Evolutionary conservation across 2,888 invertebrate species (phyloP).

Genomic region (Acanthopleura granulata): DNA sequence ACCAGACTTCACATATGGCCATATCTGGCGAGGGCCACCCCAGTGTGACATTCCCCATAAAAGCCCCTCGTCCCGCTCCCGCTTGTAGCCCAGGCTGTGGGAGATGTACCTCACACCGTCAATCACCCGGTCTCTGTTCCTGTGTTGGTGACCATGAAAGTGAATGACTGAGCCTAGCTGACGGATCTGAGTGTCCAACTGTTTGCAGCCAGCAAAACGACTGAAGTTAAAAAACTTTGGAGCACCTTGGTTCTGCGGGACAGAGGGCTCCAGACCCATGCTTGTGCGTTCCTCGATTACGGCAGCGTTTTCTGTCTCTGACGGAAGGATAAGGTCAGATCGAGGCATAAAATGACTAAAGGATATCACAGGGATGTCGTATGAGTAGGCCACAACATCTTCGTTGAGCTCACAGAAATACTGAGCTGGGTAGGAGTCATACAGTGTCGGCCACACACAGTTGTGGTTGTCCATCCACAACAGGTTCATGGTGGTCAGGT

Average conservation of each 20-base stretch:
- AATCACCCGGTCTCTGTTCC: slow-evolving; percentile 38
- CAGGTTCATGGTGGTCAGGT: slow-evolving; percentile 18
- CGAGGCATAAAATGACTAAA: slow-evolving; percentile 46
- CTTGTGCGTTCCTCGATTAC: slow-evolving; percentile 29
- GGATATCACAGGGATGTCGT: slow-evolving; percentile 35
- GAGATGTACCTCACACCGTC: slow-evolving; percentile 41
- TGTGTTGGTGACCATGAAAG: slow-evolving; percentile 44
- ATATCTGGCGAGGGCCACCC: slow-evolving; percentile 46
- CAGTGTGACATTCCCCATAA: slow-evolving; percentile 76
- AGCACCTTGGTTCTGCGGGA: slow-evolving; percentile 21
- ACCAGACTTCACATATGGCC: slow-evolving; percentile 21
- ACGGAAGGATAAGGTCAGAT: slow-evolving; percentile 31
- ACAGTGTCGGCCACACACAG: slow-evolving; percentile 35
- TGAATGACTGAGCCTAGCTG: slow-evolving; percentile 34
- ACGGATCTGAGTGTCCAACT: slow-evolving; percentile 33
- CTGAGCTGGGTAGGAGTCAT: slow-evolving; percentile 26
- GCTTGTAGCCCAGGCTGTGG: slow-evolving; percentile 39
- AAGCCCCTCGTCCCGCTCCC: slow-evolving; percentile 68
- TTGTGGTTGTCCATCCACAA: slow-evolving; percentile 47
- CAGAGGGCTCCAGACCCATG: slow-evolving; percentile 24
- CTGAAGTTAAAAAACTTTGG: slow-evolving; percentile 39
- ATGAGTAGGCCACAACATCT: slow-evolving; percentile 18
- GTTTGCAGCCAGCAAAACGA: slow-evolving; percentile 38
- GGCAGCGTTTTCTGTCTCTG: slow-evolving; percentile 27
- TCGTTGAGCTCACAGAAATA: slow-evolving; percentile 37